Base-by-base conservation (phyloP, 2,888 invertebrate species). In the Himalopsyche tibetana region DNA sequence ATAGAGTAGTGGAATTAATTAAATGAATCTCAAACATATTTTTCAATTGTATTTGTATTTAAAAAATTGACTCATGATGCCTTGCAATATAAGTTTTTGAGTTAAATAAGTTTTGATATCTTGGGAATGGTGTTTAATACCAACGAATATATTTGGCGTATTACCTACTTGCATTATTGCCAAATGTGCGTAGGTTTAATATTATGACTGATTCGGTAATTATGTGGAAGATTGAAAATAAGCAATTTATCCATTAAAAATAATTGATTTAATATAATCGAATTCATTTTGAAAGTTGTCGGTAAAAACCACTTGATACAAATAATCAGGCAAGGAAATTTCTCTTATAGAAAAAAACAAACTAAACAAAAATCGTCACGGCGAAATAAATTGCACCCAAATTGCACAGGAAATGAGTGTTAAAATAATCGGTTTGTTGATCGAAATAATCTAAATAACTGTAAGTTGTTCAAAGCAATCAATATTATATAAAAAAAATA, bases 381-480 rank as follows among this genome's bases (percentile, higher is more conserved):
- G 28, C 74, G 74, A 74, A 74, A 74, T 74, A 74, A 74, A 74
- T 74, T 63, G 63, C 63, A 63, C 63, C 15, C 55, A 55, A 55
- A 55, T 55, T 63, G 63, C 63, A 19, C 63, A 74, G 74, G 74
- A 74, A 74, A 74, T 74, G 38, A 74, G 36, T 38, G 74, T 74
- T 74, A 74, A 38, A 74, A 74, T 63, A 74, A 74, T 74, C 28
- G 36, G 74, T 36, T 74, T 74, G 36, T 12, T 36, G 74, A 74
- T 74, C 28, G 74, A 74, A 74, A 74, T 74, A 38, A 38, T 63
- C 63, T 11, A 28, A 63, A 63, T 63, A 63, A 63, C 63, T 9
- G 63, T 63, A 63, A 51, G 63, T 63, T 63, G 63, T 63, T 15
- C 63, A 63, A 63, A 63, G 63, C 19, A 63, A 63, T 63, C 63